Evolutionary conservation across 2,888 invertebrate species (phyloP), one percentile per base, ranked within the genome.

Genomic region (Acheta domesticus): DNA sequence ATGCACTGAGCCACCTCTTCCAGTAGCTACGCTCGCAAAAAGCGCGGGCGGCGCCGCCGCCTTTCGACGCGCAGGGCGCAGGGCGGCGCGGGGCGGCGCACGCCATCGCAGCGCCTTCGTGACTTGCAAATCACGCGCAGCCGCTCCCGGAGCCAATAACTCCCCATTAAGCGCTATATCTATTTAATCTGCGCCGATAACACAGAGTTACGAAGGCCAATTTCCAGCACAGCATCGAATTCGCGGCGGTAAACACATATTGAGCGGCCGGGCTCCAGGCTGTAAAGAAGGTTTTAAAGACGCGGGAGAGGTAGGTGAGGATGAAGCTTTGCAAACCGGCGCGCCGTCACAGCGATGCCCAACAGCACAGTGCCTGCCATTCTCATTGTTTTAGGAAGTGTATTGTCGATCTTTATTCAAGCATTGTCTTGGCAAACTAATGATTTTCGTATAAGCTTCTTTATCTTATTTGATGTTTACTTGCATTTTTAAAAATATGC

Each of bases 131-230:
- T 14, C 62, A 19, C 62, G 62, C 62, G 62, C 62, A 14, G 62
- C 62, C 62, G 8, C 62, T 8, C 36, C 36, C 36, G 36, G 36
- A 36, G 36, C 62, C 62, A 62, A 62, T 62, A 62, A 62, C 62
- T 62, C n/a, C 62, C 62, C 62, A 62, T 62, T 62, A 62, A 62
- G n/a, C 14, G 62, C 62, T 19, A n/a, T 62, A 62, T 62, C 62
- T 62, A n/a, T 62, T 62, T 62, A 62, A 62, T 62, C 62, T 14
- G 62, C 62, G 62, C 62, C 62, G 62, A 62, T 62, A 36, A n/a
- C 62, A 62, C 62, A 62, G 62, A 62, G n/a, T 62, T 62, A 62
- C n/a, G 62, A 62, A 62, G 16, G 62, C 62, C 62, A 62, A n/a
- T 62, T 62, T 62, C 62, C 14, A 19, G 62, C n/a, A n/a, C 16